These are phyloP conservation scores for Melieria crassipennis DNA, from an alignment of 2,888 invertebrate genomes.

Conservation along the genomic window DNA sequence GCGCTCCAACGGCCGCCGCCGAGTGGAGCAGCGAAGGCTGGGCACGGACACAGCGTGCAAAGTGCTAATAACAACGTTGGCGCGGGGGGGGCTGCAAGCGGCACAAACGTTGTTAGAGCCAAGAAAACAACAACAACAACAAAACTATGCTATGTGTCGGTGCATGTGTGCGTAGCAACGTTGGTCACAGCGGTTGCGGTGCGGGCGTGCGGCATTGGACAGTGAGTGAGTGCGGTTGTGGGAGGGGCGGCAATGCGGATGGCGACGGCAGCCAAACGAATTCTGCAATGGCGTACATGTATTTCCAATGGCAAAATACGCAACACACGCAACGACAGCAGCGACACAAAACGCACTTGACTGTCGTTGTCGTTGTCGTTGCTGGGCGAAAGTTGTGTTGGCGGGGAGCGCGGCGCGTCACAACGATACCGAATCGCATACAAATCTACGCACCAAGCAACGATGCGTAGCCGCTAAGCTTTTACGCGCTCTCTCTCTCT, in stretches of 20 bases:
- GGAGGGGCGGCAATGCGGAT: background rate
- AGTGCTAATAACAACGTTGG: background rate
- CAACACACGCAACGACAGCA: conserved; percentile 53
- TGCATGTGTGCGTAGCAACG: background rate
- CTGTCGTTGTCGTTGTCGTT: conserved; percentile 13
- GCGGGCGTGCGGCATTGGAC: conserved; percentile 2
- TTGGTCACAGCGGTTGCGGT: background rate
- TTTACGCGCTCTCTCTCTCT: no score
- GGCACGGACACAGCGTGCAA: no score
- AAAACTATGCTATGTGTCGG: conserved; percentile 13
- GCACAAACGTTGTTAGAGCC: conserved; percentile 28
- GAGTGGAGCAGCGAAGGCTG: no score
- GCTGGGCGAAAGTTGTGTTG: background rate
- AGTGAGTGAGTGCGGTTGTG: conserved; percentile 11
- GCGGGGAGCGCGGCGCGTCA: no score
- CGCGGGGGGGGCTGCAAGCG: conserved; percentile 26
- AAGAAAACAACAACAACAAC: conserved; percentile 13
- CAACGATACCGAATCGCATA: background rate
- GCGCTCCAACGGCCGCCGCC: no score
- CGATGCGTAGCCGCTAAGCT: no score
- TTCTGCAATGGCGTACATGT: conserved; percentile 55
- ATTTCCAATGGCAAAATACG: conserved; percentile 52
- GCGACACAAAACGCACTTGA: conserved; percentile 13
- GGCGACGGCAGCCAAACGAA: conserved; percentile 46
- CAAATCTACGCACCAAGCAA: background rate